phyloP scores from a whole-genome alignment of 2,113 vertebrate species.

The Pachycephala philippinensis region DNA sequence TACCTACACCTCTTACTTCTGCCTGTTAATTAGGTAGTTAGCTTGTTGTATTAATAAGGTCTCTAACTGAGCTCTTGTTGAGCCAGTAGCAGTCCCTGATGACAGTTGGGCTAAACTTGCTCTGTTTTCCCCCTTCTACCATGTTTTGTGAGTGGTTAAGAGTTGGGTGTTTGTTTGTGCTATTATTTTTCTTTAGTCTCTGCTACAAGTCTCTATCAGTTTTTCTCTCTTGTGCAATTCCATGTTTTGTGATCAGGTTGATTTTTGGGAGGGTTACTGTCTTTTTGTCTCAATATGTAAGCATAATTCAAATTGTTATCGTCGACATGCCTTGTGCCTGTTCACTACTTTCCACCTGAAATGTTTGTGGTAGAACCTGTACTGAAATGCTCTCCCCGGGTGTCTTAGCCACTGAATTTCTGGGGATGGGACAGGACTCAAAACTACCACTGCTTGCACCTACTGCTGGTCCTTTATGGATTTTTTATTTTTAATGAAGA shows the following conservation, averaged over 20 bases:
- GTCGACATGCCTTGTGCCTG: background rate
- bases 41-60: background rate
- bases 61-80: background rate
- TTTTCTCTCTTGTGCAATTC: background rate
- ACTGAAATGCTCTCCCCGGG: background rate
- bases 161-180: background rate
- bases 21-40: background rate
- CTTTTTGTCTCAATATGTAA: background rate
- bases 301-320: background rate
- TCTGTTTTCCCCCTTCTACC: background rate
- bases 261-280: background rate
- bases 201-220: background rate
- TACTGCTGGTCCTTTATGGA: background rate
- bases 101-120: background rate
- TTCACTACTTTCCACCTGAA: background rate
- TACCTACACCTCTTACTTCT: background rate
- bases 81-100: background rate
- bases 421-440: fast-evolving
- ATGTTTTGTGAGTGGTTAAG: background rate
- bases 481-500: background rate
- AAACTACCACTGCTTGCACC: background rate
- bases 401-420: background rate
- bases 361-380: background rate
- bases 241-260: background rate
- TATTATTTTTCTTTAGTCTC: background rate